Base-by-base conservation (phyloP, 1,140 invertebrate species). In the Drosophila sp. region DNA sequence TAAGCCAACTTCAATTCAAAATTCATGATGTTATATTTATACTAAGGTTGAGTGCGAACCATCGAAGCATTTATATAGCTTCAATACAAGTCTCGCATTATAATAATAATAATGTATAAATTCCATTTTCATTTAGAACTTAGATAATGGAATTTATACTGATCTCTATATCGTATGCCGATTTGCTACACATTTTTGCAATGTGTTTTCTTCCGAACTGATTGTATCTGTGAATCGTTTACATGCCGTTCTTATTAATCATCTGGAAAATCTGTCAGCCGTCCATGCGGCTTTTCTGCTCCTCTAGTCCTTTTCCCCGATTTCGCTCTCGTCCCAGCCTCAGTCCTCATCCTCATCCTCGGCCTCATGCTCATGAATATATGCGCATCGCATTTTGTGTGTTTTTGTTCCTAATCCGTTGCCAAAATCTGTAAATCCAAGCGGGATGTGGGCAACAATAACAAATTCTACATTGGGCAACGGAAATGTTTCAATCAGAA, bases 401-500 rank as follows among this genome's bases (percentile, higher is more conserved):
- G 27, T 70, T 68, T 66, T 61, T 54, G 66, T 72, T 75, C 71
- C 77, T 77, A 86, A 86, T 87, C 83, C 84, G 66, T 83, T 87
- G 72, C 67, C 55, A 73, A 87, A 85, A 89, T 89, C 84, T 87
- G 35, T 76, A 79, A 83, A 87, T 89, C 84, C 83, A 64, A 70
- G 76, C 67, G 71, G 72, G 56, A 62, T 71, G 68, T 69, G 63
- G 67, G 60, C 65, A 87, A 89, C 64, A 87, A 87, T 87, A 87
- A 87, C 83, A 87, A 89, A 79, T 70, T 29, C 75, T 29, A 54
- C 27, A 60, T 60, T 41, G 17, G 60, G 44, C 47, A 89, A 62
- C 80, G 84, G 84, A 87, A 87, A 89, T 84, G 83, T 86, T 89
- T 86, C 80, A 79, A 87, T 87, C 83, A 77, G 62, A 79, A 73